A percentile compares a stretch with the other conserved stretches of the same genome.
phyloP scores from a whole-genome alignment of 2,797 vertebrate species.

The Paedocypris micromegethes region DNA sequence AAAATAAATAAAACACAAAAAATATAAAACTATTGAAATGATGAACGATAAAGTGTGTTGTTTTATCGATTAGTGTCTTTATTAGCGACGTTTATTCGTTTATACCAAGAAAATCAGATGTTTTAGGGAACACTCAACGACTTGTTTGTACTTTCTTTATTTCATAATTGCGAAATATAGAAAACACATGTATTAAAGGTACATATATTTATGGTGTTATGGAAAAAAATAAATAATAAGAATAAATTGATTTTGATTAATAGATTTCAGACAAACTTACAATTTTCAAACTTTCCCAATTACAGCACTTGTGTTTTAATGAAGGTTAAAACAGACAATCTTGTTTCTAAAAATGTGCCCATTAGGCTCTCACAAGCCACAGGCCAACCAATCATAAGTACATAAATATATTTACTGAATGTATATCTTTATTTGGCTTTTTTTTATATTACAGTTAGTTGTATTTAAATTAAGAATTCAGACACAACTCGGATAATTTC shows the following conservation, averaged over 20 bases:
- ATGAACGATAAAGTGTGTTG: neutral
- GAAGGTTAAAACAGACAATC: conserved; percentile 58
- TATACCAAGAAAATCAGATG: no score
- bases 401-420: no score
- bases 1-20: neutral
- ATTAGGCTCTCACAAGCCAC: conserved; percentile 59
- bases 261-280: conserved; percentile 52
- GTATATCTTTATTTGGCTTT: no score
- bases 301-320: conserved; percentile 64
- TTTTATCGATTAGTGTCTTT: no score
- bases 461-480: no score
- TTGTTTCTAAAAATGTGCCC: conserved; percentile 58
- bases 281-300: conserved; percentile 51
- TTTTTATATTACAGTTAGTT: no score
- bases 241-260: conserved; percentile 53
- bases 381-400: conserved; percentile 46
- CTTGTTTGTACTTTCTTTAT: neutral
- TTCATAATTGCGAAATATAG: neutral
- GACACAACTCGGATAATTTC: no score
- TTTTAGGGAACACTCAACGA: no score
- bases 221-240: neutral
- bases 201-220: no score
- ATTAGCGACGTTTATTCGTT: no score
- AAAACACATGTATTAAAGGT: neutral
- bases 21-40: neutral